These are phyloP conservation scores for Blennius ocellaris DNA, from an alignment of 2,113 vertebrate species.

Conservation along the genomic window DNA sequence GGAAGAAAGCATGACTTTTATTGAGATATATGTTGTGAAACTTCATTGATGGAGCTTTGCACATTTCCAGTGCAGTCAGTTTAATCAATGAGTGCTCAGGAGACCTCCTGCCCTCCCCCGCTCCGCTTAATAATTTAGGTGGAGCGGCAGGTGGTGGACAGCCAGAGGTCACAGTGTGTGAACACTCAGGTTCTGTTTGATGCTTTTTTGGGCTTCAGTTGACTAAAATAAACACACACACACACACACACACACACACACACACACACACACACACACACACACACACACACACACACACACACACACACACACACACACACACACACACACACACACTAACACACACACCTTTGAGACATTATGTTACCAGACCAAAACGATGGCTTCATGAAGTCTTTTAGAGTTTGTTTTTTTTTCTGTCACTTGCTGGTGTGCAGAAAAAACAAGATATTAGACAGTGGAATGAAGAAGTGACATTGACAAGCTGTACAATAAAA, in stretches of 20 bases:
- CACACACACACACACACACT: too few species aligned
- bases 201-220: slow-evolving; percentile 9
- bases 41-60: too few species aligned
- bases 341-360: too few species aligned
- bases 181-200: slow-evolving; percentile 16
- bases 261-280: not conserved
- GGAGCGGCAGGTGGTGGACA: slow-evolving; percentile 45
- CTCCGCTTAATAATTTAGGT: slow-evolving; percentile 72
- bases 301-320: not conserved
- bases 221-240: not conserved
- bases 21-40: too few species aligned
- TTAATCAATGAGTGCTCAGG: slow-evolving; percentile 55
- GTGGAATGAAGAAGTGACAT: slow-evolving; percentile 10
- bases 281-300: not conserved
- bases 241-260: not conserved
- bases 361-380: too few species aligned
- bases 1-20: too few species aligned
- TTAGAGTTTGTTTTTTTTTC: not conserved
- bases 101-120: slow-evolving; percentile 37
- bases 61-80: not conserved
- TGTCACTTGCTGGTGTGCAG: not conserved
- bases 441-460: slow-evolving; percentile 15
- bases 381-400: not conserved
- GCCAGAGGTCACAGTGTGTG: slow-evolving; percentile 36
- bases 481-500: slow-evolving; percentile 2